These are phyloP conservation scores for Embidobia sp. DNA, from an alignment of 2,888 invertebrate species.

Conservation along the genomic window DNA sequence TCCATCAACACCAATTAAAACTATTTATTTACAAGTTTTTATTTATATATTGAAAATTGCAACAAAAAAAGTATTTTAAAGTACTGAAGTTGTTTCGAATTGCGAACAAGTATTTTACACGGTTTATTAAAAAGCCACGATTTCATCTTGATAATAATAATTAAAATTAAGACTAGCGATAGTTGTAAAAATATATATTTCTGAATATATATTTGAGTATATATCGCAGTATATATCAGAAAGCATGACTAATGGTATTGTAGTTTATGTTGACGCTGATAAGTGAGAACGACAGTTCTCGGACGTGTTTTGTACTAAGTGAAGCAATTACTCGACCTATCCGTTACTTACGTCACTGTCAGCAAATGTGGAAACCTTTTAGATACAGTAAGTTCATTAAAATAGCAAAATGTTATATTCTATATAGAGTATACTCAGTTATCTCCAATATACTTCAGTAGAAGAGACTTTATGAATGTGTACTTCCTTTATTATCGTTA, in stretches of 20 bases:
- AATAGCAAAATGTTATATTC: constrained; percentile 54
- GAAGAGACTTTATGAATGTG: constrained; percentile 16
- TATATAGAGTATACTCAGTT: constrained; percentile 23
- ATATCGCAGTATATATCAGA: constrained; percentile 45
- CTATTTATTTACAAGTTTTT: too few relatives aligned
- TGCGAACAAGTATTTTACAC: too few relatives aligned
- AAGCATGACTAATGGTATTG: constrained; percentile 60
- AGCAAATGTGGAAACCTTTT: constrained; percentile 79
- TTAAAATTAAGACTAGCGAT: too few relatives aligned
- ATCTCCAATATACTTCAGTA: constrained; percentile 20
- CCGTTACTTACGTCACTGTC: constrained; percentile 79
- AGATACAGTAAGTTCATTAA: constrained; percentile 77
- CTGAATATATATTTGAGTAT: constrained; percentile 26
- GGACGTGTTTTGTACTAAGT: constrained; percentile 81
- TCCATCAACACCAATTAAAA: too few relatives aligned
- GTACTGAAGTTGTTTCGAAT: too few relatives aligned
- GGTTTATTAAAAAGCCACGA: too few relatives aligned
- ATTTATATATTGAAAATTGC: too few relatives aligned
- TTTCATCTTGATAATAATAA: too few relatives aligned
- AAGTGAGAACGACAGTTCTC: constrained; percentile 67
- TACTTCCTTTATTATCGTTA: constrained; percentile 19
- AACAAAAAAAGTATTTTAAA: too few relatives aligned
- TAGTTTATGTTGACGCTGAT: constrained; percentile 61
- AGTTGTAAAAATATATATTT: constrained; percentile 10
- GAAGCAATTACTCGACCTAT: constrained; percentile 81